Base-by-base conservation (phyloP, 1,140 invertebrate genomes). In the Oreohelix idahoensis region DNA sequence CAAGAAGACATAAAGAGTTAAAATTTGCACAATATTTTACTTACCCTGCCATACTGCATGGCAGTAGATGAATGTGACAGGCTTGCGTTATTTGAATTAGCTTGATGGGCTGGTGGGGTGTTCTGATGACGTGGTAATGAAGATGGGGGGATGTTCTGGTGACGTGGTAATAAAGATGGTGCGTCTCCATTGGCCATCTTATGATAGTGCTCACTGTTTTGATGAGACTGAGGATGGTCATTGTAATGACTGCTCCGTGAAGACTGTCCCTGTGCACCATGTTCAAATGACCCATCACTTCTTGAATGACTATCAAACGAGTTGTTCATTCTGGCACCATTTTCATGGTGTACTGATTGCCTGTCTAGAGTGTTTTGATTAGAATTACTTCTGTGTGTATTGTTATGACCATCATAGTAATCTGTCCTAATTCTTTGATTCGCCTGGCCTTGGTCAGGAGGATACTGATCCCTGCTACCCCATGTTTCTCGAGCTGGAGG, bases 401-500 rank as follows among this genome's bases (percentile, higher is more conserved):
- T 49, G 53, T 39, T 26, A 51, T 66, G 17, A 20, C 69, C 75
- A 42, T 83, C 78, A 13, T 84, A 78, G 20, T 78, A 58, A 36
- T 73, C 69, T 13, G 66, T 23, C 4, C 58, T 73, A 66, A 13
- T 23, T 81, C 81, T 39, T 20, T 58, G 51, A 71, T 73, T 51
- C 29, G 69, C 35, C 29, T 71, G 39, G 8, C 74, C 42, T 74
- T 66, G 20, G 69, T 63, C 51, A 42, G 73, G 63, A 38, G 51
- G 73, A 15, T 51, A 71, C 29, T 15, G 23, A 35, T n/a, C 35
- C 15, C 11, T 49, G 79, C 88, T 85, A 51, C 85, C 79, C 35
- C 79, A 79, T 13, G 87, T 84, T 32, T 86, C 79, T 81, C 86
- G 79, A 49, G 49, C 63, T 81, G 95, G 81, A 94, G 93, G 42